Percentiles rank a stretch among this genome's conserved stretches.
Conservation (phyloP, 2,113 vertebrate genomes). For the Plestiodon gilberti region DNA sequence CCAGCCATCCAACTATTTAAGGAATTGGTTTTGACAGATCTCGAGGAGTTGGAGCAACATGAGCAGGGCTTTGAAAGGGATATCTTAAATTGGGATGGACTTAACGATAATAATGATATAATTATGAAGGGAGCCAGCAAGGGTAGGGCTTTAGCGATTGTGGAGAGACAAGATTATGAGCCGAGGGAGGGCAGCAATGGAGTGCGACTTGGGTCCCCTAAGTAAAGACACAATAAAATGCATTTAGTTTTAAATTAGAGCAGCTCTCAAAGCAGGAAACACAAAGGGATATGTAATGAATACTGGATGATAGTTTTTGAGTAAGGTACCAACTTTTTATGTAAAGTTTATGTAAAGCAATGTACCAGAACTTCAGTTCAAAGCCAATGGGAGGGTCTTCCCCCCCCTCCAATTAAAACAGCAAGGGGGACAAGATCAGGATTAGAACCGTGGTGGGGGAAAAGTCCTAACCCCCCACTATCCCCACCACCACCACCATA, state of each 20-base stretch:
- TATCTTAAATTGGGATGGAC: neutral
- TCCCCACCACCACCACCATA: no score
- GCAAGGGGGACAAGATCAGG: no score
- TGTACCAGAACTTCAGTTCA: no score
- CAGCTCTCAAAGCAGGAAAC: neutral
- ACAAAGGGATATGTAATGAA: neutral
- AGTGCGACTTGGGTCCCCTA: no score
- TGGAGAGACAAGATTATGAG: neutral
- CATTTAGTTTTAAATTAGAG: neutral
- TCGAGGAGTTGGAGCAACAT: neutral
- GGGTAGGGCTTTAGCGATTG: neutral
- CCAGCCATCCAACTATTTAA: neutral
- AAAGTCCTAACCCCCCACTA: no score
- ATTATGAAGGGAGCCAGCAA: neutral
- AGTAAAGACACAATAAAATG: no score
- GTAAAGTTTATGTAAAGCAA: neutral
- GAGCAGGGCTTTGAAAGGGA: neutral
- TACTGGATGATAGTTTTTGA: neutral
- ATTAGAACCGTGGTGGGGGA: no score
- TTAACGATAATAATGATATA: neutral
- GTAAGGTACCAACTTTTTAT: neutral
- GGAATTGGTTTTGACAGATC: neutral
- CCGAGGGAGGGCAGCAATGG: neutral
- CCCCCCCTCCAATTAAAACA: no score
- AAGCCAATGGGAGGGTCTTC: no score